Evolutionary conservation across 2,888 invertebrate genomes (phyloP).

Genomic region (Scaptomyza reducta): DNA sequence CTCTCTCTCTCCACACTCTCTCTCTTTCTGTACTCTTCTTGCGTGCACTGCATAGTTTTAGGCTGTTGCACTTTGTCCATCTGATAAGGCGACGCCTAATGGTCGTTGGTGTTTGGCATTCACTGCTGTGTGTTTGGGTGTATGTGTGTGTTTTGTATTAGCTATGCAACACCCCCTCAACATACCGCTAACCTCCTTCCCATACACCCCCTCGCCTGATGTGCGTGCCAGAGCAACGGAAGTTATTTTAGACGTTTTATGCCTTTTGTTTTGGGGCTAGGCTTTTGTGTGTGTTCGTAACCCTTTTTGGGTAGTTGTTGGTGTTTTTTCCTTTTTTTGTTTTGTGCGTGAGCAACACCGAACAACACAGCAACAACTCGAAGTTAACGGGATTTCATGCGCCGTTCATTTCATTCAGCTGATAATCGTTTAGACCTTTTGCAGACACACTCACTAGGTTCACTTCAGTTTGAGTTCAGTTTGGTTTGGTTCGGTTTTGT

Average conservation of each 20-base stretch:
- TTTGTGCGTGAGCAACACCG: conserved; percentile 42
- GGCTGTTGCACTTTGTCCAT: conserved; percentile 74
- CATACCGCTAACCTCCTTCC: neutral
- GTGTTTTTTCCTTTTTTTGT: conserved; percentile 1
- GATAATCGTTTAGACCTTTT: conserved; percentile 73
- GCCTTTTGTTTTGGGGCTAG: conserved; percentile 61
- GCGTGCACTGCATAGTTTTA: conserved; percentile 64
- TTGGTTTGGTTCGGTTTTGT: conserved; percentile 1
- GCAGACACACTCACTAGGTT: conserved; percentile 65
- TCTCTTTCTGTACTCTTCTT: conserved; percentile 13
- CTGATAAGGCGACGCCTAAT: conserved; percentile 68
- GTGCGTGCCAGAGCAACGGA: conserved; percentile 67
- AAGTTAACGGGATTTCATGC: conserved; percentile 63
- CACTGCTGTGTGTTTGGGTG: conserved; percentile 16
- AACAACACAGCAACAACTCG: conserved; percentile 4
- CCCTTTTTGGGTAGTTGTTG: conserved; percentile 50
- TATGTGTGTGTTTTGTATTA: conserved; percentile 44
- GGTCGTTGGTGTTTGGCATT: conserved; percentile 57
- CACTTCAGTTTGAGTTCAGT: neutral
- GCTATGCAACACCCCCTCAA: conserved; percentile 43
- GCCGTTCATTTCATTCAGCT: conserved; percentile 67
- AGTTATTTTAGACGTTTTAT: conserved; percentile 77
- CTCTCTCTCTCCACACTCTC: conserved; percentile 7
- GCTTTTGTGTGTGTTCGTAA: conserved; percentile 56
- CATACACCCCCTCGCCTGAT: neutral